Percentiles rank a stretch among this genome's conserved stretches.
phyloP scores from a whole-genome alignment of 2,888 invertebrate genomes.

The Eupithecia centaureata region DNA sequence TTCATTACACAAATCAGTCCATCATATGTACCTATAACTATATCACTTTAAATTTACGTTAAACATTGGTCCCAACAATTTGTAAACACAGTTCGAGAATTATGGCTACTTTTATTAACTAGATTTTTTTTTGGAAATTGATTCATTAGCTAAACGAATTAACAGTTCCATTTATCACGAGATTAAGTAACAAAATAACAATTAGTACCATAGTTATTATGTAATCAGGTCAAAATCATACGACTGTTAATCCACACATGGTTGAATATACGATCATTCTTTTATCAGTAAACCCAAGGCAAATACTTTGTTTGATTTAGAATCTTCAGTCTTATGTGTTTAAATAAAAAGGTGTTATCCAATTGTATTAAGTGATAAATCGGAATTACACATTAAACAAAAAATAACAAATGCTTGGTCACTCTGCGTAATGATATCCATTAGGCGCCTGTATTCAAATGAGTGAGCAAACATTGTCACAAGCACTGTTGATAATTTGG shows the following conservation, averaged over 20 bases:
- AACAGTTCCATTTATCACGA: neutral
- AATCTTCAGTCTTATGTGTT: neutral
- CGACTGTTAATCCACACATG: neutral
- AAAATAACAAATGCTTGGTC: constrained; percentile 16
- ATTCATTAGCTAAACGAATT: neutral
- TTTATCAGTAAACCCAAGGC: neutral
- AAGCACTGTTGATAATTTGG: constrained; percentile 31
- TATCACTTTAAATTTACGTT: constrained; percentile 1
- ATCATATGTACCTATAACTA: constrained; percentile 4
- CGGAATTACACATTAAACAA: constrained; percentile 1
- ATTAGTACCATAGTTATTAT: neutral
- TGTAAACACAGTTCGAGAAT: neutral
- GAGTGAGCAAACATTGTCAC: constrained; percentile 8
- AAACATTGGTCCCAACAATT: constrained; percentile 14
- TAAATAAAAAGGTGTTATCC: neutral
- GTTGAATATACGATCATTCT: neutral
- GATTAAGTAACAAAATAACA: neutral
- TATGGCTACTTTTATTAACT: neutral
- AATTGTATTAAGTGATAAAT: neutral
- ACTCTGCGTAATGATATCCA: constrained; percentile 17
- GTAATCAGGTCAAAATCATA: neutral
- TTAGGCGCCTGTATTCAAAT: constrained; percentile 26
- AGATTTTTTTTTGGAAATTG: neutral
- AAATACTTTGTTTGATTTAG: neutral
- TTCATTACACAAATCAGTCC: constrained; percentile 22